Evolutionary conservation across 2,888 invertebrate species (phyloP).

Genomic region (Branchellion lobata): DNA sequence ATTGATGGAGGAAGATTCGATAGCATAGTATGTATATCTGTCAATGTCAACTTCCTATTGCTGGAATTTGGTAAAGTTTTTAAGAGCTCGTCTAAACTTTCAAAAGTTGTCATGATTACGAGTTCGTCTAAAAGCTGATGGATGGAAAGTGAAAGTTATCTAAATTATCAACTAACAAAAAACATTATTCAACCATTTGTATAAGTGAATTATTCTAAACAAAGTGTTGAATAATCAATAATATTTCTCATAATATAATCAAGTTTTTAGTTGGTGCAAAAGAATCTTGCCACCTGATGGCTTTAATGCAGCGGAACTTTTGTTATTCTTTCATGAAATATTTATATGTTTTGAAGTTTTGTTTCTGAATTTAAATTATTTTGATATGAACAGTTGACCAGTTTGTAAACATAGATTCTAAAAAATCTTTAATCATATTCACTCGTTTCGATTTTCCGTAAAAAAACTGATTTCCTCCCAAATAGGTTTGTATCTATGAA

Average conservation of each 20-base stretch:
- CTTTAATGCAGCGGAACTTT: conserved; percentile 1
- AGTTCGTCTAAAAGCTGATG: neutral
- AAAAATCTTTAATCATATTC: neutral
- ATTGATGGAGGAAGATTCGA: conserved; percentile 18
- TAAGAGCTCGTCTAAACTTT: conserved; percentile 20
- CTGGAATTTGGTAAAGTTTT: conserved; percentile 33
- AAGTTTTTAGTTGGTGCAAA: neutral
- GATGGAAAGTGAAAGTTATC: neutral
- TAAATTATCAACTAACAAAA: no score
- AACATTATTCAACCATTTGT: no score
- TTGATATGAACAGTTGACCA: conserved; percentile 1
- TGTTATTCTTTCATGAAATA: neutral
- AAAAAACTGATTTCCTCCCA: neutral
- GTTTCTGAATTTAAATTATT: neutral
- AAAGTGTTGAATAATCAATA: no score
- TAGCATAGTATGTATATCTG: conserved; percentile 18
- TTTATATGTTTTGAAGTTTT: neutral
- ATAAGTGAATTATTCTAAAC: no score
- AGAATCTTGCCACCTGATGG: conserved; percentile 13
- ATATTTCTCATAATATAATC: no score
- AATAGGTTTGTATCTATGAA: neutral
- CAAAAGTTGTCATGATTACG: conserved; percentile 30
- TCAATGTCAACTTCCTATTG: conserved; percentile 8
- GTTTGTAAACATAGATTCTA: neutral
- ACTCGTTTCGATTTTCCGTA: neutral